Evolutionary conservation across 2,113 vertebrate species (phyloP), one percentile per base, ranked within the genome.

Genomic region (Trichomycterus rosablanca): DNA sequence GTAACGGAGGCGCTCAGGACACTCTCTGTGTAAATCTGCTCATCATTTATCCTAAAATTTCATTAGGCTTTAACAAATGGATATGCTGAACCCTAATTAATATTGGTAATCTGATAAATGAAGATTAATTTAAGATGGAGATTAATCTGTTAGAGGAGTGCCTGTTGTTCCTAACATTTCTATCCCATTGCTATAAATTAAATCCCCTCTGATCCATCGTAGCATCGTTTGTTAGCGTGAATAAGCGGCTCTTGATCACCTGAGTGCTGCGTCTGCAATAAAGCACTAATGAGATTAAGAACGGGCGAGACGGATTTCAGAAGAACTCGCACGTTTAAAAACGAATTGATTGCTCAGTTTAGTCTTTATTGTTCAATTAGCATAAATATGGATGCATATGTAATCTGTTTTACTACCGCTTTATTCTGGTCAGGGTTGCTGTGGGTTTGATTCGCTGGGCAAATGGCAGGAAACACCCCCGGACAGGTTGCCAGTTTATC

Each of bases 231-330:
- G 37, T 65, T 48, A 34, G 34, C 32, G 11, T 44, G 44, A 34
- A 49, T 65, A 70, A 65, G 65, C 45, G 58, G 60, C 48, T 44
- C 51, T 49, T 52, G 40, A 70, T 65, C 61, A 65, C n/a, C 68
- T 65, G 61, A 58, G 68, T 53, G 44, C 43, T 60, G 34, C 1
- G 34, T 14, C 7, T 43, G 30, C 62, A 70, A 59, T 64, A 52
- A 43, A 65, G 14, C 26, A 35, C 19, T 64, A 70, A 70, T 66
- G 43, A 43, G 62, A 66, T 66, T 65, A 60, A 48, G 54, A 64
- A 53, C 30, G 50, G 43, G 49, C 54, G 32, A 16, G 24, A 65
- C 46, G 58, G 55, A 59, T 58, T 55, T 49, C 40, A n/a, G n/a
- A n/a, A n/a, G n/a, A n/a, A n/a, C n/a, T n/a, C n/a, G n/a, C n/a